These are phyloP conservation scores for Hippocampus barbouri DNA, from an alignment of 2,113 vertebrate genomes.

Conservation along the genomic window DNA sequence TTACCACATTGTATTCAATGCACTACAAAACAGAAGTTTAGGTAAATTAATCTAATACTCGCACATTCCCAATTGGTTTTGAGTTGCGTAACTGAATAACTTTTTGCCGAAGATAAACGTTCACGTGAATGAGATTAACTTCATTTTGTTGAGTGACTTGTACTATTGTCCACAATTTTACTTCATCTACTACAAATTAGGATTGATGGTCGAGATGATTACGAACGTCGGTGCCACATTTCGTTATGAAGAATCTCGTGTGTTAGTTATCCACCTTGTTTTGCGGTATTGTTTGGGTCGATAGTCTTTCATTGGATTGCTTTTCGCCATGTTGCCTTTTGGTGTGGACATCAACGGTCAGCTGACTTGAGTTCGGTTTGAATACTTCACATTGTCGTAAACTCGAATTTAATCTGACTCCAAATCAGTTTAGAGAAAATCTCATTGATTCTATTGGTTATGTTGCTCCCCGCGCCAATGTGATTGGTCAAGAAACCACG, in stretches of 20 bases:
- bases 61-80: not conserved
- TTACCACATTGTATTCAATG: not conserved
- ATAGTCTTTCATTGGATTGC: not conserved
- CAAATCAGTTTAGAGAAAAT: not conserved
- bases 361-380: conserved; percentile 10
- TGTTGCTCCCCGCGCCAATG: not conserved
- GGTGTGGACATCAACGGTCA: not conserved
- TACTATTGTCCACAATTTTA: not conserved
- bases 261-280: not conserved
- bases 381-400: accelerated
- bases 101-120: not conserved
- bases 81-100: not conserved
- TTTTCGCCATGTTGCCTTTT: not conserved
- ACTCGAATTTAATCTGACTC: not conserved
- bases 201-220: not conserved
- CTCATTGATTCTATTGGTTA: conserved; percentile 23
- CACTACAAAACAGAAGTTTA: not conserved
- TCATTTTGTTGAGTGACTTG: not conserved
- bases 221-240: not conserved
- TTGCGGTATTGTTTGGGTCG: no score
- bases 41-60: not conserved
- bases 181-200: not conserved
- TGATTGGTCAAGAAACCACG: conserved; percentile 21
- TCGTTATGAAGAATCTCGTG: not conserved
- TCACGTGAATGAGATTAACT: not conserved